Conservation (phyloP, 2,113 vertebrate genomes). For the Scolopax mira region DNA sequence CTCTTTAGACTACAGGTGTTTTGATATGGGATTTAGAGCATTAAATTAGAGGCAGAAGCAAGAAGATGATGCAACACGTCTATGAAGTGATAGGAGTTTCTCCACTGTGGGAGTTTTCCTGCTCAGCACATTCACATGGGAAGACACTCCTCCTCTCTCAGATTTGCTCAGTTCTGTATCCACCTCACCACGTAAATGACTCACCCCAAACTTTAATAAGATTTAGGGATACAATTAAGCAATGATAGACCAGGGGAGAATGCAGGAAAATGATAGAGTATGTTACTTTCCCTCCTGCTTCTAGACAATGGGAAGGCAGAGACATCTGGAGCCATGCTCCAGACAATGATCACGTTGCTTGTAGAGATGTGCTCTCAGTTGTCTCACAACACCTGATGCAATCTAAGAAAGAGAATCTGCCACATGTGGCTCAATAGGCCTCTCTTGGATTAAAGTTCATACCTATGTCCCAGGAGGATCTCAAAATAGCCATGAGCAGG, state of each 20-base stretch:
- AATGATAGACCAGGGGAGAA: constrained; percentile 27
- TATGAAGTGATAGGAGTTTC: not conserved
- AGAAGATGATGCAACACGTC: constrained; percentile 19
- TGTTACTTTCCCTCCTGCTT: constrained; percentile 28
- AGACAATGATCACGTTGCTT: not conserved
- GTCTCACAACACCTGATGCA: not conserved
- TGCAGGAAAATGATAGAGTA: constrained; percentile 12
- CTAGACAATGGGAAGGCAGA: not conserved
- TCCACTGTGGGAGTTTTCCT: not conserved
- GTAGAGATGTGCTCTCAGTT: not conserved
- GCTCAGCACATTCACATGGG: not conserved
- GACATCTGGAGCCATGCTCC: not conserved
- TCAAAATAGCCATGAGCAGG: not conserved
- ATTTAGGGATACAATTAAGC: constrained; percentile 45
- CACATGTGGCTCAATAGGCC: not conserved
- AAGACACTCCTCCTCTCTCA: not conserved
- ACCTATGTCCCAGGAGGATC: not conserved
- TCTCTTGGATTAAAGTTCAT: not conserved
- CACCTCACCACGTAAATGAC: not conserved
- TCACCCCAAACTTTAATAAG: constrained; percentile 29
- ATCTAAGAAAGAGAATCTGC: not conserved
- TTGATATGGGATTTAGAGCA: constrained; percentile 16
- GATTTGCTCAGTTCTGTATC: not conserved
- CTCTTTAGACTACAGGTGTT: constrained; percentile 17
- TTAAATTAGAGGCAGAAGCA: constrained; percentile 40